These are phyloP conservation scores for Oscheius sp. DNA, from an alignment of 2,888 invertebrate species.

Conservation along the genomic window DNA sequence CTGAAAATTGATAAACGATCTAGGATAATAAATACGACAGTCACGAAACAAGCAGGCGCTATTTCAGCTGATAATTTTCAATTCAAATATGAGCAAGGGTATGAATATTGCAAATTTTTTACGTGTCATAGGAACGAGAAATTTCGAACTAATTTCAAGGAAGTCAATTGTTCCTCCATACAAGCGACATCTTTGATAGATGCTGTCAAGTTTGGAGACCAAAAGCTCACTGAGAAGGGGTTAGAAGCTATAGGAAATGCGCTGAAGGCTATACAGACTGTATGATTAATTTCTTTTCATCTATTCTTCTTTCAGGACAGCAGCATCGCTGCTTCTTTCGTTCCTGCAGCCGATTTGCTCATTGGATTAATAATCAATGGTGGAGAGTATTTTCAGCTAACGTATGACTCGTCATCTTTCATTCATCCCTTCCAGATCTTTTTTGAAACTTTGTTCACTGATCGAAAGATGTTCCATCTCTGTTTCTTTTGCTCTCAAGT, in stretches of 20 bases:
- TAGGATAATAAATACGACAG: neutral
- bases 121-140: neutral
- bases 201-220: neutral
- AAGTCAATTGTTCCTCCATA: neutral
- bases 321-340: neutral
- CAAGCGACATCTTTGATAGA: too few species aligned
- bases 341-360: neutral
- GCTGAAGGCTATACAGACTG: neutral
- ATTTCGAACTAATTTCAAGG: neutral
- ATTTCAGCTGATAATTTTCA: neutral
- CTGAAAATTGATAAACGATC: neutral
- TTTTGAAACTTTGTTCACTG: slow-evolving; percentile 5
- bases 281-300: neutral
- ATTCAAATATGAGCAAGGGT: too few species aligned
- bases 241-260: neutral
- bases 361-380: neutral
- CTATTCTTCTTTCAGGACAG: neutral
- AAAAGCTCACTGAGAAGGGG: neutral
- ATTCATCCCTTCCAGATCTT: neutral
- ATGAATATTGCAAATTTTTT: too few species aligned
- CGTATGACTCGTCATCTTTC: neutral
- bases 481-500: slow-evolving; percentile 8
- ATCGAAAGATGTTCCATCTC: slow-evolving; percentile 1
- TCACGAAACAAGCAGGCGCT: neutral
- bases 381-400: neutral